phyloP scores from a whole-genome alignment of 2,113 vertebrate genomes.

The Nothobranchius furzeri region DNA sequence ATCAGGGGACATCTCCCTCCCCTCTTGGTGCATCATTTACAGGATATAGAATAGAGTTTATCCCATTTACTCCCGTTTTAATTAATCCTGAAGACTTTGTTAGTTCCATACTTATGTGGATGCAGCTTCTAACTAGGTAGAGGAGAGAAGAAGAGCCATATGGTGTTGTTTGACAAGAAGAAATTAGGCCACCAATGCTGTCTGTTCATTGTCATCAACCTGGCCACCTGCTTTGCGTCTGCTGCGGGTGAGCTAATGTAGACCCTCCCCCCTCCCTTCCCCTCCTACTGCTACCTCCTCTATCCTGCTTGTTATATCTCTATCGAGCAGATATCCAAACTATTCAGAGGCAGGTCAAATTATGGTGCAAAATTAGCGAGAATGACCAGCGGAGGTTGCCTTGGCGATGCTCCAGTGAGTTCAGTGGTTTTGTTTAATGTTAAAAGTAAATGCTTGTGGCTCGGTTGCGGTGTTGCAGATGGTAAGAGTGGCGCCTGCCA shows the following conservation, averaged over 20 bases:
- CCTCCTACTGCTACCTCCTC: neutral
- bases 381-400: constrained; percentile 24
- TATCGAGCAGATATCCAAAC: constrained; percentile 29
- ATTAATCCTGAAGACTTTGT: constrained; percentile 79
- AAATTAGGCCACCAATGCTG: constrained; percentile 83
- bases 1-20: constrained; percentile 57
- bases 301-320: constrained; percentile 58
- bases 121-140: constrained; percentile 77
- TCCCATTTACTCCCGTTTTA: constrained; percentile 65
- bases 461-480: constrained; percentile 45
- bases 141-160: constrained; percentile 76
- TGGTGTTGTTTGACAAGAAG: constrained; percentile 82
- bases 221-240: constrained; percentile 75
- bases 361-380: constrained; percentile 40
- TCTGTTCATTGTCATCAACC: constrained; percentile 81
- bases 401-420: constrained; percentile 46
- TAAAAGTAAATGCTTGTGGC: constrained; percentile 55
- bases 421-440: constrained; percentile 39
- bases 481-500: constrained; percentile 54
- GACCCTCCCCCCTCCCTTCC: constrained; percentile 21
- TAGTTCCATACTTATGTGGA: constrained; percentile 74
- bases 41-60: constrained; percentile 55
- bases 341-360: constrained; percentile 22
- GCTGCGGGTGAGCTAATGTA: constrained; percentile 48
- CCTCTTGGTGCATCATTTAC: constrained; percentile 50